These are phyloP conservation scores for Nomada fucata DNA, from an alignment of 2,888 invertebrate species.

Conservation along the genomic window DNA sequence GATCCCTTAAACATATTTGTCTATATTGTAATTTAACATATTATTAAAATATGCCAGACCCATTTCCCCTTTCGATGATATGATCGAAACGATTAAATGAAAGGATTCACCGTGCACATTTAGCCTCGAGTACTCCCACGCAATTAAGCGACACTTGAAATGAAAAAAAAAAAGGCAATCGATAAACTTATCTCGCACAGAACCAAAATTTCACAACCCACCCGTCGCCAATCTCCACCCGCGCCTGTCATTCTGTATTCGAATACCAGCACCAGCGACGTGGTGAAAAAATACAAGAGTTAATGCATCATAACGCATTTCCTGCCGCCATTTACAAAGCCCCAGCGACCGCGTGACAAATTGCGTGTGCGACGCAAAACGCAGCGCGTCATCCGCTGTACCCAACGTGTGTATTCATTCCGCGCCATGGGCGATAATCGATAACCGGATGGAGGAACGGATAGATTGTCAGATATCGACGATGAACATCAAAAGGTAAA, in stretches of 20 bases:
- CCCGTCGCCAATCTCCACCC: neutral
- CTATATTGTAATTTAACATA: too few relatives aligned
- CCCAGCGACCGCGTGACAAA: slow-evolving; percentile 56
- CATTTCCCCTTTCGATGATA: too few relatives aligned
- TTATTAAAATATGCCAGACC: too few relatives aligned
- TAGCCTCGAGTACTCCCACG: too few relatives aligned
- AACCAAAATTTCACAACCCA: neutral
- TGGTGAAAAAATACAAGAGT: neutral
- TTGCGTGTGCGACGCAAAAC: slow-evolving; percentile 52
- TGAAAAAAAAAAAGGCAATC: too few relatives aligned
- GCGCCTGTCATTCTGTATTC: neutral
- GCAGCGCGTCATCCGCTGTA: slow-evolving; percentile 52
- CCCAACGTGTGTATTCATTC: slow-evolving; percentile 50
- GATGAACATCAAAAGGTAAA: slow-evolving; percentile 62
- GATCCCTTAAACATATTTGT: too few relatives aligned
- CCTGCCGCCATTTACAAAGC: slow-evolving; percentile 60
- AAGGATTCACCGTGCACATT: too few relatives aligned
- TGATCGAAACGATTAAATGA: too few relatives aligned
- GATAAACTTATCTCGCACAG: too few relatives aligned
- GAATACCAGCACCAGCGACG: neutral
- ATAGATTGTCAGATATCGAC: slow-evolving; percentile 63
- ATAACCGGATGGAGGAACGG: slow-evolving; percentile 57
- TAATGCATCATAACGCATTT: slow-evolving; percentile 43
- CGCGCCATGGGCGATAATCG: slow-evolving; percentile 57
- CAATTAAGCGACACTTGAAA: too few relatives aligned